Evolutionary conservation across 2,888 invertebrate species (phyloP).

Genomic region (Tyria jacobaeae): DNA sequence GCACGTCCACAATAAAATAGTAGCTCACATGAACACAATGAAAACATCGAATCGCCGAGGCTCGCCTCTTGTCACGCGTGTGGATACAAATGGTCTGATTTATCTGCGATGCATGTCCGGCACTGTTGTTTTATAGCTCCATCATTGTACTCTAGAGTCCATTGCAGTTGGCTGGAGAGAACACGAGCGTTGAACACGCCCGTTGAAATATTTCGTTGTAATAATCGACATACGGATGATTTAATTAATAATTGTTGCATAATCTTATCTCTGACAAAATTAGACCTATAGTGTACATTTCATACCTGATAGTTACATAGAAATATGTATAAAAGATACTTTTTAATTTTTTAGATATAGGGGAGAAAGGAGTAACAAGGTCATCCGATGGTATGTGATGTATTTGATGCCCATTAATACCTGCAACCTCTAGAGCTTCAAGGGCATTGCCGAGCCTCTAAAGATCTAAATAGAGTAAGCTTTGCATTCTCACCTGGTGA

Average conservation of each 20-base stretch:
- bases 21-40: constrained; percentile 52
- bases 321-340: too few relatives aligned
- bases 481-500: too few relatives aligned
- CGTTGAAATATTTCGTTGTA: constrained; percentile 28
- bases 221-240: constrained; percentile 4
- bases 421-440: too few relatives aligned
- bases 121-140: constrained; percentile 71
- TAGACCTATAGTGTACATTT: not conserved
- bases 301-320: not conserved
- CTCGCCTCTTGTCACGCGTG: constrained; percentile 61
- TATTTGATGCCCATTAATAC: too few relatives aligned
- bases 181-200: constrained; percentile 40
- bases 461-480: too few relatives aligned
- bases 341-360: too few relatives aligned
- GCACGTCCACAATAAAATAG: constrained; percentile 45
- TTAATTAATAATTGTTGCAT: not conserved
- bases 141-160: constrained; percentile 64
- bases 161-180: constrained; percentile 56
- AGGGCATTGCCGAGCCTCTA: too few relatives aligned
- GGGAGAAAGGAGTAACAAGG: too few relatives aligned
- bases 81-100: constrained; percentile 71
- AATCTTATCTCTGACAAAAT: not conserved
- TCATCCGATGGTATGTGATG: too few relatives aligned
- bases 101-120: constrained; percentile 68
- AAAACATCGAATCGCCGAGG: constrained; percentile 61